A percentile compares a stretch with the other conserved stretches of the same genome.
These are phyloP conservation scores for Holothuria leucospilota DNA, from an alignment of 53 echinoderm and acorn worm genomes.

Conservation along the genomic window DNA sequence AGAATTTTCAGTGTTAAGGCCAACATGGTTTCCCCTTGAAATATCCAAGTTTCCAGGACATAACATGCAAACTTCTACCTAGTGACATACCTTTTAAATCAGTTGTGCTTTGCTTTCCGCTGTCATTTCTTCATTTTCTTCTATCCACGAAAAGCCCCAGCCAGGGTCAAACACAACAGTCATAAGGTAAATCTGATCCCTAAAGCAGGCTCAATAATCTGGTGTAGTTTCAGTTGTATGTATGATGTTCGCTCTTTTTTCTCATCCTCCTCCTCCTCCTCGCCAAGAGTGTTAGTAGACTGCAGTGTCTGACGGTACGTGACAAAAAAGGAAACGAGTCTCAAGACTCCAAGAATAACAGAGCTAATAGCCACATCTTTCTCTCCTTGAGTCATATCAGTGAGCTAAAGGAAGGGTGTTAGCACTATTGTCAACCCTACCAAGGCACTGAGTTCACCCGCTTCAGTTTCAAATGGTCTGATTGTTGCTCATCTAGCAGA, in stretches of 20 bases:
- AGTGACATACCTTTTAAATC: neutral
- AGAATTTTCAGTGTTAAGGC: too few species aligned
- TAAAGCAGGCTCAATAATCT: neutral
- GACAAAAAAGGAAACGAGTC: neutral
- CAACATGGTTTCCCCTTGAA: too few species aligned
- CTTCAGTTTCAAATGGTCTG: neutral
- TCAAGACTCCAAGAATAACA: neutral
- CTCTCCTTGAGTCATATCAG: constrained; percentile 3
- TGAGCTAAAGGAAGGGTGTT: neutral
- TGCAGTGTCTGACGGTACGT: neutral
- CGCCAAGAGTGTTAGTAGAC: neutral
- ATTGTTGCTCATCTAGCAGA: neutral
- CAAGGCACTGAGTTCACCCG: neutral
- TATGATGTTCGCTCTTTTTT: neutral
- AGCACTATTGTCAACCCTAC: neutral
- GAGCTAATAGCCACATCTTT: neutral
- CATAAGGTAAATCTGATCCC: constrained; percentile 14
- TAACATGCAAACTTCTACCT: too few species aligned
- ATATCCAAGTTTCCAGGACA: too few species aligned
- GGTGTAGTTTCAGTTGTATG: neutral
- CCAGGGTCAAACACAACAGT: neutral
- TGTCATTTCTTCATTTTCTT: neutral
- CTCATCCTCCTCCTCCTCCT: too few species aligned
- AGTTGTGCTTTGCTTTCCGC: neutral
- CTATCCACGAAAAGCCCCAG: constrained; percentile 8